Evolutionary conservation across 2,797 vertebrate species (phyloP), one percentile per base, ranked within the genome.

Genomic region (Hippoglossus hippoglossus): DNA sequence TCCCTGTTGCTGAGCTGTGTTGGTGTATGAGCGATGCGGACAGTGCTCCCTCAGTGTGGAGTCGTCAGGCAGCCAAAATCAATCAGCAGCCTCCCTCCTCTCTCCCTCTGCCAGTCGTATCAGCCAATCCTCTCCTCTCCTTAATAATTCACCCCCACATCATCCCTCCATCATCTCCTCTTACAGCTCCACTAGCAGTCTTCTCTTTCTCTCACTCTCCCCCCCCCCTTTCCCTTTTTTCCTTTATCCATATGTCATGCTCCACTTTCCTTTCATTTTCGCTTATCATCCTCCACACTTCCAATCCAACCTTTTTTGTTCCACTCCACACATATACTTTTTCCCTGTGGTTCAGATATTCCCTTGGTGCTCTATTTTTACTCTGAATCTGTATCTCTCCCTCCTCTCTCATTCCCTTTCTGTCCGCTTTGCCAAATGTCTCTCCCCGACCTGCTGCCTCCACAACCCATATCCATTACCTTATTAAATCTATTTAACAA

Each of bases 91-190:
- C 56, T 77, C 74, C 39, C 54, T 58, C 54, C 64, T 79, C 41
- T 18, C 56, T 53, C 52, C 56, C 22, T 28, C 61, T 47, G 47
- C 52, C 71, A 64, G 58, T 50, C 9, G 1, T 59, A 34, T 69
- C 52, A 73, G 49, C 31, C 76, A 41, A 12, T 39, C n/a, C 56
- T 62, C 16, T 67, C 57, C 67, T 68, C 75, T 53, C 63, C 67
- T 89, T 54, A 82, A 89, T 90, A 86, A 92, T 91, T 91, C 76
- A 92, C 79, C 67, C 81, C 77, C 66, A 54, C 77, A 39, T 49
- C 61, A 62, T 69, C 79, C 36, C 66, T 61, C 58, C 53, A 11
- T 81, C 74, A 31, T 73, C 81, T 82, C 81, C 18, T 68, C 67
- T 85, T 88, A 81, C 79, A 73, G 70, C 34, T 52, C 51, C 49